Conservation (phyloP, 2,888 invertebrate genomes). For the Dugesia japonica region DNA sequence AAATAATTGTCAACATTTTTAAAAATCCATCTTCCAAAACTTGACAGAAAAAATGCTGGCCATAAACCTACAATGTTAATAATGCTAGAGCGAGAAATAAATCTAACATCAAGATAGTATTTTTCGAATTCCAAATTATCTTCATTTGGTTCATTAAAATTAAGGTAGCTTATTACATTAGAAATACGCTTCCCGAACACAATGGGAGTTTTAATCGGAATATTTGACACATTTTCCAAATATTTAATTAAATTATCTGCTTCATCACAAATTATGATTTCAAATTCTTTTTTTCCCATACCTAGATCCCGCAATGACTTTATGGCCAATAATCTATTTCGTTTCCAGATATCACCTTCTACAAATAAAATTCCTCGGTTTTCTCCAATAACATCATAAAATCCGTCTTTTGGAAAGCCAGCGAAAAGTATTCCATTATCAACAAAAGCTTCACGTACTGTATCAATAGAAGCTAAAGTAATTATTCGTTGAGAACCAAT, state of each 20-base stretch:
- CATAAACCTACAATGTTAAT: neutral
- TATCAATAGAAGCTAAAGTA: too few relatives aligned
- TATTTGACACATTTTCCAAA: neutral
- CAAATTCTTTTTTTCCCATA: neutral
- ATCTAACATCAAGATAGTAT: neutral
- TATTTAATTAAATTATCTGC: neutral
- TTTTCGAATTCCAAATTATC: conserved; percentile 17
- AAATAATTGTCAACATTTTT: neutral
- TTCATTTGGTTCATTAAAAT: conserved; percentile 6
- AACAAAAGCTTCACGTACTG: too few relatives aligned
- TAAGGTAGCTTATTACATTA: conserved; percentile 17
- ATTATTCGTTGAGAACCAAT: too few relatives aligned
- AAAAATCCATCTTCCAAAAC: neutral
- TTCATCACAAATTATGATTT: conserved; percentile 9
- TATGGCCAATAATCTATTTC: neutral
- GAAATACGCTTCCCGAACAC: conserved; percentile 14
- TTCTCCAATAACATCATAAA: too few relatives aligned
- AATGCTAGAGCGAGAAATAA: neutral
- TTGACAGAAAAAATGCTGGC: neutral
- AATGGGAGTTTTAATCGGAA: neutral
- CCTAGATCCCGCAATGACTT: conserved; percentile 20
- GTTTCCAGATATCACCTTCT: conserved; percentile 21
- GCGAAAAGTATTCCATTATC: too few relatives aligned
- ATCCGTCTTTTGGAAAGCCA: too few relatives aligned
- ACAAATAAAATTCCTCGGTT: conserved; percentile 5